Conservation (phyloP, 2,797 vertebrate genomes). For the Esox lucius region DNA sequence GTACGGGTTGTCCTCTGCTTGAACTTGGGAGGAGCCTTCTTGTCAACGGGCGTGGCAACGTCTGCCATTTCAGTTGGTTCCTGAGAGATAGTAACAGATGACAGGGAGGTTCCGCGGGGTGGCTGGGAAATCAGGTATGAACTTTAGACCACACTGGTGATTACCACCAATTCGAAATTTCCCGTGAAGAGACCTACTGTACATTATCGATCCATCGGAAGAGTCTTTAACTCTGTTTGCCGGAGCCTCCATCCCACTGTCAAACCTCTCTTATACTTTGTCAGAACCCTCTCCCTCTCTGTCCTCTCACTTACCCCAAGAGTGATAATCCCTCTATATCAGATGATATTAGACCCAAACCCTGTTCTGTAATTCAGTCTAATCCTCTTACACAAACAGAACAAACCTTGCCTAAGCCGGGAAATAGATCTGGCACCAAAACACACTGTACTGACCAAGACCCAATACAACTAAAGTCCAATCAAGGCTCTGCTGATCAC, state of each 20-base stretch:
- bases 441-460: too few relatives aligned
- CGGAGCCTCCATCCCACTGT: background rate
- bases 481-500: too few relatives aligned
- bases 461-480: too few relatives aligned
- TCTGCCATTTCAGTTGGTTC: conserved; percentile 29
- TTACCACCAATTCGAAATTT: background rate
- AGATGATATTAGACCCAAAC: conserved; percentile 12
- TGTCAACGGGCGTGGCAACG: conserved; percentile 37
- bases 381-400: conserved; percentile 12
- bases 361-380: conserved; percentile 4
- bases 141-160: background rate
- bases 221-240: background rate
- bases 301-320: background rate
- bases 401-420: background rate
- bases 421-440: conserved; percentile 8
- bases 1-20: conserved; percentile 53
- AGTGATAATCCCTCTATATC: conserved; percentile 16
- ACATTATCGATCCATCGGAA: background rate
- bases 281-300: background rate
- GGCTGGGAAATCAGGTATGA: background rate
- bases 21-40: conserved; percentile 59
- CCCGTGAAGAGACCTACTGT: background rate
- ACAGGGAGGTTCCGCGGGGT: background rate
- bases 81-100: background rate
- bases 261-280: background rate